Conservation (phyloP, 2,797 vertebrate species). For the Coreius guichenoti region DNA sequence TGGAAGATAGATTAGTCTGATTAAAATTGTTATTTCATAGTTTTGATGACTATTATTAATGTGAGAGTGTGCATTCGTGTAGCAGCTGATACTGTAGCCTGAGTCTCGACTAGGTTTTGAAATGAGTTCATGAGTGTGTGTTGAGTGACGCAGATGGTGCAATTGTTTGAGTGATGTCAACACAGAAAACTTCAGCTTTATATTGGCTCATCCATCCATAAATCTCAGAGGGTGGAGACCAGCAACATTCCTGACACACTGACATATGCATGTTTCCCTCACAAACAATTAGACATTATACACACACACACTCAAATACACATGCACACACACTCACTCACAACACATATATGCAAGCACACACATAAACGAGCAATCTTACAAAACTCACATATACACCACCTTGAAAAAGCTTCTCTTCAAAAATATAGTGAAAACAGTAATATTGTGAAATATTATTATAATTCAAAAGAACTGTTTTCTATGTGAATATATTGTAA, state of each 20-base stretch:
- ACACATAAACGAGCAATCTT: slow-evolving; percentile 17
- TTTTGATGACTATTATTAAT: too few species aligned
- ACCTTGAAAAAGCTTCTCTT: not conserved
- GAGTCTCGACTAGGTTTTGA: not conserved
- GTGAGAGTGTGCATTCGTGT: too few species aligned
- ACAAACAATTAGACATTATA: not conserved
- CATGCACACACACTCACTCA: slow-evolving; percentile 25
- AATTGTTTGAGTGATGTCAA: slow-evolving; percentile 29
- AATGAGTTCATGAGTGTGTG: slow-evolving; percentile 16
- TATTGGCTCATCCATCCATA: not conserved
- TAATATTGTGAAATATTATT: not conserved
- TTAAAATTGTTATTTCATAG: not conserved
- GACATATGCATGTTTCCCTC: not conserved
- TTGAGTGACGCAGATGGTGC: slow-evolving; percentile 2
- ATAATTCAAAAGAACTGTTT: not conserved
- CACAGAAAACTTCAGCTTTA: slow-evolving; percentile 28
- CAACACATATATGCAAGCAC: slow-evolving; percentile 4
- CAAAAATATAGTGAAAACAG: not conserved
- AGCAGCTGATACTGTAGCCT: not conserved
- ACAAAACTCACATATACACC: slow-evolving; percentile 24
- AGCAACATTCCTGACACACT: slow-evolving; percentile 52
- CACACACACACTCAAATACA: not conserved
- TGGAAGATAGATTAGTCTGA: not conserved
- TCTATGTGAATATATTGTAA: too few species aligned
- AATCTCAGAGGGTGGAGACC: slow-evolving; percentile 45